Conservation (phyloP, 2,113 vertebrate species). For the Leucosticte australis region DNA sequence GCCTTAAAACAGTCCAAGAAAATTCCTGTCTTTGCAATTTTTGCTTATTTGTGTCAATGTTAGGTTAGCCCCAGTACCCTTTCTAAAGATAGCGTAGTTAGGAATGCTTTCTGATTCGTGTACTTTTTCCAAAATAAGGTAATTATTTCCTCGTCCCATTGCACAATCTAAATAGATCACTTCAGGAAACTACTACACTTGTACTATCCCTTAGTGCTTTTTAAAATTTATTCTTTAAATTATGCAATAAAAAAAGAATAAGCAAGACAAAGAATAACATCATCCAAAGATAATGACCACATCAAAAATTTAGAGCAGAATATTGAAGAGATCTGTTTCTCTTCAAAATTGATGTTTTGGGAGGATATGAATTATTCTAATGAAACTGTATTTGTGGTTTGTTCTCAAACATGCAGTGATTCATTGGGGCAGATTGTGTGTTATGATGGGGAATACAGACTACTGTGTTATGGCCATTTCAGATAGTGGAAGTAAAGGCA, state of each 20-base stretch:
- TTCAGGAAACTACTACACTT: not conserved
- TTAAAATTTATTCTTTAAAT: not conserved
- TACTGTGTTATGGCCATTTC: not conserved
- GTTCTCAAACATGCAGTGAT: not conserved
- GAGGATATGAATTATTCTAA: not conserved
- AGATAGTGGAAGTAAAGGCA: not conserved
- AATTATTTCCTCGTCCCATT: not conserved
- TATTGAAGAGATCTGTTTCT: not conserved
- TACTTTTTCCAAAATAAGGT: not conserved
- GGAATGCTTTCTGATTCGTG: not conserved
- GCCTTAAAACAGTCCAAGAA: not conserved
- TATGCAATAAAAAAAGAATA: not conserved
- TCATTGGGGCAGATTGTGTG: not conserved
- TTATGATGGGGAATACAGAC: not conserved
- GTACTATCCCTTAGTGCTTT: not conserved
- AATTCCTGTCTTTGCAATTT: not conserved
- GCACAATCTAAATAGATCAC: not conserved
- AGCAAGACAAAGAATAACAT: not conserved
- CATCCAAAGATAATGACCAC: not conserved
- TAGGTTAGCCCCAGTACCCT: fast-evolving
- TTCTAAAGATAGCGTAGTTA: not conserved
- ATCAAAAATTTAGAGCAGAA: not conserved
- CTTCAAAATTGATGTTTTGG: not conserved
- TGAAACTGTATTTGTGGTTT: not conserved
- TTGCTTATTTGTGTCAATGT: not conserved